Conservation (phyloP, 2,113 vertebrate species). For the Xenopus tropicalis region UCB_Xtro_10.0 CM004444.2:125946001-125946500, state of each 20-base stretch:
- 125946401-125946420: too few relatives aligned
- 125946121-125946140: slow-evolving; percentile 7
- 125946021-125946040: slow-evolving; percentile 8
- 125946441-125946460: too few relatives aligned
- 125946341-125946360: slow-evolving; percentile 15
- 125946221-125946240: slow-evolving; percentile 8
- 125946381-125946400: not conserved
- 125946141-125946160: slow-evolving; percentile 16
- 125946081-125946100: slow-evolving; percentile 14
- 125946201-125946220: not conserved
- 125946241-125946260: not conserved
- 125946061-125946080: slow-evolving; percentile 21
- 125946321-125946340: slow-evolving; percentile 33
- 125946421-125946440: too few relatives aligned
- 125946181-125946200: not conserved
- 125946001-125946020: slow-evolving; percentile 1
- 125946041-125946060: not conserved
- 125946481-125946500: too few relatives aligned
- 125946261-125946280: slow-evolving; percentile 22
- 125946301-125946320: slow-evolving; percentile 35
- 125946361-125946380: slow-evolving; percentile 29
- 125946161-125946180: slow-evolving; percentile 12
- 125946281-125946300: slow-evolving; percentile 17
- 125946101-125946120: slow-evolving; percentile 18
- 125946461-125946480: too few relatives aligned